Conservation (phyloP, 2,797 vertebrate species). For the Netta rufina region DNA sequence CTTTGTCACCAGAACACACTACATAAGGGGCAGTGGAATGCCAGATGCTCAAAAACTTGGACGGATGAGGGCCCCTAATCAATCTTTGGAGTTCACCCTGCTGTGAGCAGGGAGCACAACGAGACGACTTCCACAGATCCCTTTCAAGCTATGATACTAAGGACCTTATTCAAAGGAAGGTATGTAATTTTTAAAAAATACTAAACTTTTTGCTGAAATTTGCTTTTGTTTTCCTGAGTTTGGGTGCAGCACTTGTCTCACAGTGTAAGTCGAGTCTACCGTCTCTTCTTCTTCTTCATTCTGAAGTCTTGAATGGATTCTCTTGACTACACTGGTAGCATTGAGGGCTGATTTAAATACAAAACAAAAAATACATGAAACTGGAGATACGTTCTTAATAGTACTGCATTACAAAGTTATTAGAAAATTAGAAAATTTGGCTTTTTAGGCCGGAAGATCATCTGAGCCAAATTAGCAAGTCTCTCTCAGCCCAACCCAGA, state of each 20-base stretch:
- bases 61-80: background rate
- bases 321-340: conserved; percentile 83
- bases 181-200: background rate
- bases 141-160: background rate
- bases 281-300: conserved; percentile 67
- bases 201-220: conserved; percentile 73
- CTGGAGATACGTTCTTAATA: background rate
- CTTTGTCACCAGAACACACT: background rate
- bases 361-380: background rate
- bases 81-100: background rate
- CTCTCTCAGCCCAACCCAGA: background rate
- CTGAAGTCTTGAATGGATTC: conserved; percentile 73
- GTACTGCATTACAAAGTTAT: background rate
- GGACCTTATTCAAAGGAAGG: background rate
- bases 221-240: conserved; percentile 75
- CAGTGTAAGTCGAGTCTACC: conserved; percentile 21
- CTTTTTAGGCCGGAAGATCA: conserved; percentile 16
- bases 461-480: background rate
- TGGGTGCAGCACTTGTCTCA: conserved; percentile 85
- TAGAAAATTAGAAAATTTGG: background rate
- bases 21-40: background rate
- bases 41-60: background rate
- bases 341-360: conserved; percentile 83
- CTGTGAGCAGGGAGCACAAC: background rate
- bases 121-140: background rate